These are phyloP conservation scores for Bagarius yarrelli DNA, from an alignment of 2,113 vertebrate genomes.

Conservation along the genomic window DNA sequence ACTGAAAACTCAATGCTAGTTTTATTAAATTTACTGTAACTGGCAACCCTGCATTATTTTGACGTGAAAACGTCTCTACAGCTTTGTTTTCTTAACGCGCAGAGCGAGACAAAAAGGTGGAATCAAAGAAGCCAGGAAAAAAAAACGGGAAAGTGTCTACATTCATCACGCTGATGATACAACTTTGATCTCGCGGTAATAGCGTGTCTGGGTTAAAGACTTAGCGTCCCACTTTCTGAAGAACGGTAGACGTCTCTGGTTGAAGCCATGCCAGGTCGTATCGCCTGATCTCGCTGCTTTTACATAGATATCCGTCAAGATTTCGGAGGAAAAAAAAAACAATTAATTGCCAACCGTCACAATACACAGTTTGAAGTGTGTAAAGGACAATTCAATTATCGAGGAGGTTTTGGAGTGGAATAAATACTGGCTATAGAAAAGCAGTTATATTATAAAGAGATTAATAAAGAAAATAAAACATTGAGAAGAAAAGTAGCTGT, in stretches of 20 bases:
- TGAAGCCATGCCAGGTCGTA: constrained; percentile 3
- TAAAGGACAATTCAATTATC: constrained; percentile 54
- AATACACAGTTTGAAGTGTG: constrained; percentile 20
- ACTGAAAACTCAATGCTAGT: not conserved
- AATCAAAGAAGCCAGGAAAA: constrained; percentile 18
- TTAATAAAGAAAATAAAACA: constrained; percentile 49
- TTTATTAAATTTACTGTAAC: constrained; percentile 1
- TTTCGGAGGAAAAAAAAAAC: constrained; percentile 32
- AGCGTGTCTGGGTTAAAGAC: constrained; percentile 17
- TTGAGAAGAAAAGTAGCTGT: constrained; percentile 33
- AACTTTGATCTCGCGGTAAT: constrained; percentile 46
- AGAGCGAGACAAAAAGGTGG: constrained; percentile 24
- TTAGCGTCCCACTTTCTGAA: constrained; percentile 32
- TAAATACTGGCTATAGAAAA: too few relatives aligned
- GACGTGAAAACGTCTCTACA: too few relatives aligned
- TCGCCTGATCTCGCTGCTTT: not conserved
- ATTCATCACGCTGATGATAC: constrained; percentile 26
- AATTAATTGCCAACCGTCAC: constrained; percentile 35
- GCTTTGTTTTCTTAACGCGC: constrained; percentile 37
- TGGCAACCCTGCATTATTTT: not conserved
- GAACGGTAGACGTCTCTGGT: not conserved
- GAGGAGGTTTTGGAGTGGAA: constrained; percentile 28
- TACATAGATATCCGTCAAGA: constrained; percentile 29
- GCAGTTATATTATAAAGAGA: constrained; percentile 26
- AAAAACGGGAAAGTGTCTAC: not conserved